Evolutionary conservation across 2,797 vertebrate genomes (phyloP).

Genomic region (Buceros bicornis): DNA sequence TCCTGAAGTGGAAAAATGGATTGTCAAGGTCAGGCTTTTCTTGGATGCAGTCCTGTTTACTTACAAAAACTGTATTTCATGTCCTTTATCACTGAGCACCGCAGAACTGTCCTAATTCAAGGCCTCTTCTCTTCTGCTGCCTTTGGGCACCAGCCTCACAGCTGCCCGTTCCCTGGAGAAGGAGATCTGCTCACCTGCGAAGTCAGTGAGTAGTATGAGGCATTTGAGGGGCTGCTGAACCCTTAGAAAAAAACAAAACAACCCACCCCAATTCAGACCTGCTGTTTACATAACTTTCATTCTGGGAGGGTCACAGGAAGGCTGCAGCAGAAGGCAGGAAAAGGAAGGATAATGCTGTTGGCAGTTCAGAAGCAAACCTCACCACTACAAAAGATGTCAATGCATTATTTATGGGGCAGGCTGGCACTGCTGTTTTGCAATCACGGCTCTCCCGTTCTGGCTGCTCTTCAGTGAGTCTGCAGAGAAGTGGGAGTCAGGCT

Average conservation of each 20-base stretch:
- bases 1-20: not conserved
- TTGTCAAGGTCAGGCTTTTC: not conserved
- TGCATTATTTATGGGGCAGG: constrained; percentile 60
- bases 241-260: not conserved
- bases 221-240: not conserved
- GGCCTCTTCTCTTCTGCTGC: not conserved
- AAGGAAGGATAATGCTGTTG: constrained; percentile 10
- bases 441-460: constrained; percentile 12
- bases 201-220: not conserved
- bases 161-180: not conserved
- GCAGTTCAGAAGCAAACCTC: constrained; percentile 16
- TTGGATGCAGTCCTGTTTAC: not conserved
- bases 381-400: not conserved
- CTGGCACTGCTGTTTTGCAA: constrained; percentile 23
- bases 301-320: not conserved
- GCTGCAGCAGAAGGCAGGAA: constrained; percentile 29
- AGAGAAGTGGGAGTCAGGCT: constrained; percentile 33
- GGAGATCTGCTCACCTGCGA: not conserved
- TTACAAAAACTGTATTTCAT: not conserved
- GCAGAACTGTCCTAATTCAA: not conserved
- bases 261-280: not conserved
- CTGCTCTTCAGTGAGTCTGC: constrained; percentile 11
- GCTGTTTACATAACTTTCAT: not conserved
- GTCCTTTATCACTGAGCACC: not conserved
- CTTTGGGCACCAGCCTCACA: not conserved